Evolutionary conservation across 2,113 vertebrate genomes (phyloP).

Genomic region (Mungos mungo): DNA sequence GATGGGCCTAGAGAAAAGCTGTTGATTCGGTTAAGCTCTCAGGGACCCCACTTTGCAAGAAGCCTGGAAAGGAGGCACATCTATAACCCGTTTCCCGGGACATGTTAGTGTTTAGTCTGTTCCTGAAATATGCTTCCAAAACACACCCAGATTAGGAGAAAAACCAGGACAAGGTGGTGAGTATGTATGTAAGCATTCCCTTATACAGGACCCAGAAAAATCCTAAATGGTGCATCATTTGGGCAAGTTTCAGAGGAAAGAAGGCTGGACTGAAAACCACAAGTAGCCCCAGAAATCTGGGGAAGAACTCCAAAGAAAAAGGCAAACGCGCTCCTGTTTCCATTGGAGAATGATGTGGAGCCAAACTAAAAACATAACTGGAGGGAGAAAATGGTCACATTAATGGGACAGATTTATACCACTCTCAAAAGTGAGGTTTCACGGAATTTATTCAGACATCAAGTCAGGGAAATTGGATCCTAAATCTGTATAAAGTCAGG

Average conservation of each 20-base stretch:
- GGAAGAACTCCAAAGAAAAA: not conserved
- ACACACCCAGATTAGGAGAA: not conserved
- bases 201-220: not conserved
- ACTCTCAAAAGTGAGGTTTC: not conserved
- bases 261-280: conserved; percentile 2
- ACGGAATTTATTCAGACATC: not conserved
- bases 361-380: not conserved
- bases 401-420: not conserved
- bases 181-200: not conserved
- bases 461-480: not conserved
- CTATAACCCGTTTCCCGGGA: not conserved
- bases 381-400: not conserved
- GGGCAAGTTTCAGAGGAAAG: not conserved
- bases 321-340: not conserved
- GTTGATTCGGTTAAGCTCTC: not conserved
- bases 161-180: not conserved
- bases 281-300: not conserved
- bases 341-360: not conserved
- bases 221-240: not conserved
- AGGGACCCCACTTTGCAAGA: not conserved
- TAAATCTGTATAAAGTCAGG: not conserved
- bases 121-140: conserved; percentile 5
- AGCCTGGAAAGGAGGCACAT: not conserved
- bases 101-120: not conserved
- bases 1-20: not conserved